Evolutionary conservation across 2,888 invertebrate genomes (phyloP), one percentile per base, ranked within the genome.

Genomic region (Psylliodes chrysocephalus): DNA sequence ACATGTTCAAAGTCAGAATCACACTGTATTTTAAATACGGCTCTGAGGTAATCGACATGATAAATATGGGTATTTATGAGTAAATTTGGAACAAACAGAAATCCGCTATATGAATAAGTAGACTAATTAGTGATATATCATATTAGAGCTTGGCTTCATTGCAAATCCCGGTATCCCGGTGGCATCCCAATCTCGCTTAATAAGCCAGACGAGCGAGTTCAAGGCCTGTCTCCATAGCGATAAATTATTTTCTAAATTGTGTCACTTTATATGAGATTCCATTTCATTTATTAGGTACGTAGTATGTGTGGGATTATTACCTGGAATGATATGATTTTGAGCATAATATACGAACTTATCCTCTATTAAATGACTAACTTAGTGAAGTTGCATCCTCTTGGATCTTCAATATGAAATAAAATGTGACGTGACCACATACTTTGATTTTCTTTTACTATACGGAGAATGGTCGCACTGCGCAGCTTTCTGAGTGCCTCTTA

Each of bases 121-220:
- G 47, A 42, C 62, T 54, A 62, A 61, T 65, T 65, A 65, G 49
- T 35, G 38, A 42, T 33, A 57, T 42, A 61, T 61, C 54, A 53
- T 53, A 61, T 57, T 54, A 61, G 55, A 15, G 14, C 14, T 4
- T 28, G 14, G 49, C 49, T 25, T 49, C 30, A 49, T 49, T 7
- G 10, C 28, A 49, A 28, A 49, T 49, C 46, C 25, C 46, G 18
- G 53, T 38, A 33, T 52, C n/a, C n/a, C n/a, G n/a, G n/a, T n/a
- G n/a, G n/a, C n/a, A n/a, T 18, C 38, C 25, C 15, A 14, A 15
- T 25, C 10, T 17, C 17, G 14, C 15, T 28, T 49, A 49, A 49
- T 49, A 49, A 14, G n/a, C 30, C 14, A 25, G 49, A 49, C 28
- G 28, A 28, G 28, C 15, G 3, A 15, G 14, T 49, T 49, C 17